phyloP scores from a whole-genome alignment of 2,113 vertebrate genomes.

The Centropus bengalensis region DNA sequence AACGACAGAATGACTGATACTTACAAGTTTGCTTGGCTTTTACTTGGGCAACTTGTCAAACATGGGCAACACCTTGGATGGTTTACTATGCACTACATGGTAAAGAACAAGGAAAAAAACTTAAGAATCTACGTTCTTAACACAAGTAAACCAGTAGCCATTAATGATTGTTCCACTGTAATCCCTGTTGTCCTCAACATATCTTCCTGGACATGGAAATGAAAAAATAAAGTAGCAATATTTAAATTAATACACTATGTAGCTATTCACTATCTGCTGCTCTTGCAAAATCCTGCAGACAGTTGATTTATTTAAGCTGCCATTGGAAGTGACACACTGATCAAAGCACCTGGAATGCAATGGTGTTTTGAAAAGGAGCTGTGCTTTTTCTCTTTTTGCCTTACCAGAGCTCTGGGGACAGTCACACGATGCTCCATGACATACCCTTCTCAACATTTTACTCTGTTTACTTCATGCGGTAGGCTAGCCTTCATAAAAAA shows the following conservation, averaged over 20 bases:
- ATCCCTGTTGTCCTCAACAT: neutral
- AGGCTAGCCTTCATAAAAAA: neutral
- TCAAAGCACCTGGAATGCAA: neutral
- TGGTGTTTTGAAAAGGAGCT: neutral
- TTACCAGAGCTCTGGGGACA: neutral
- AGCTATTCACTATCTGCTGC: neutral
- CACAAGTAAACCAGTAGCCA: neutral
- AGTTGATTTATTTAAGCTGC: neutral
- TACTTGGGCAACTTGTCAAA: neutral
- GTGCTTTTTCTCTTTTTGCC: neutral
- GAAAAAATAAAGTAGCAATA: neutral
- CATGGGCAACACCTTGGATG: neutral
- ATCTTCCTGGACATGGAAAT: neutral
- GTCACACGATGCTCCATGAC: neutral
- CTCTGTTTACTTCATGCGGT: neutral
- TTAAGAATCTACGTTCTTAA: neutral
- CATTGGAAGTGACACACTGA: neutral
- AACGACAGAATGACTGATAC: neutral
- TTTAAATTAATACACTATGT: neutral
- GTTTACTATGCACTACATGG: neutral
- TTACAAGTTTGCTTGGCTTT: neutral
- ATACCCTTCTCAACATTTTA: neutral
- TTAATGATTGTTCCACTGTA: neutral
- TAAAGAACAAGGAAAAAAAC: neutral
- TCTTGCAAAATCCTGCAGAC: neutral